These are phyloP conservation scores for Caiman crocodilus DNA, from an alignment of 2,797 vertebrate species.

Conservation along the genomic window DNA sequence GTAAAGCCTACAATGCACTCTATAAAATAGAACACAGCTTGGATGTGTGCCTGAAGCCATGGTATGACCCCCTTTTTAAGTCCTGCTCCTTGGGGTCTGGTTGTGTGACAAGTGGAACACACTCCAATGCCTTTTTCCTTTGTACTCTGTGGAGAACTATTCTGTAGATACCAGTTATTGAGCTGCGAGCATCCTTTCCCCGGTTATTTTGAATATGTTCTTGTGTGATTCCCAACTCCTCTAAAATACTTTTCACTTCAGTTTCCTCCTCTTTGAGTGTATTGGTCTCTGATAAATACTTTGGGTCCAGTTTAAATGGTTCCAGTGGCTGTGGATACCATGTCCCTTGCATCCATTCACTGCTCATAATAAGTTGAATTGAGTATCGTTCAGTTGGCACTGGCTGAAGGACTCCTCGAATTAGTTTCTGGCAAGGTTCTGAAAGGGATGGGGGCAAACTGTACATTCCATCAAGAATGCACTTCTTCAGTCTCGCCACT, in stretches of 20 bases:
- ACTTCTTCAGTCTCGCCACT: slow-evolving; percentile 94
- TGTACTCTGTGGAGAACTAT: slow-evolving; percentile 93
- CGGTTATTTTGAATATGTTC: slow-evolving; percentile 93
- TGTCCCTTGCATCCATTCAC: slow-evolving; percentile 93
- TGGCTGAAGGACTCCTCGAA: slow-evolving; percentile 90
- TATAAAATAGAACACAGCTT: slow-evolving; percentile 96
- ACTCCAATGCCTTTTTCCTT: slow-evolving; percentile 87
- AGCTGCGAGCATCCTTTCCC: slow-evolving; percentile 91
- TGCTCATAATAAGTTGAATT: slow-evolving; percentile 91
- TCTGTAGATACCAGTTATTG: slow-evolving; percentile 93
- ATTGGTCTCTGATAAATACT: slow-evolving; percentile 84
- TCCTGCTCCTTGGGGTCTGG: slow-evolving; percentile 76
- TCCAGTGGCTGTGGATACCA: slow-evolving; percentile 89
- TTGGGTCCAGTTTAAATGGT: slow-evolving; percentile 92
- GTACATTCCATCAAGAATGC: slow-evolving; percentile 93
- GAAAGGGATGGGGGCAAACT: slow-evolving; percentile 87
- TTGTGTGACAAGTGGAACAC: slow-evolving; percentile 82
- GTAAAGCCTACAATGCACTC: slow-evolving; percentile 58
- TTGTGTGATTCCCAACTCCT: slow-evolving; percentile 90
- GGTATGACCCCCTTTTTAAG: slow-evolving; percentile 86
- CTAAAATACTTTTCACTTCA: slow-evolving; percentile 88
- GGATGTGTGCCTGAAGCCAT: slow-evolving; percentile 91
- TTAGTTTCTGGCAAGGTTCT: slow-evolving; percentile 90
- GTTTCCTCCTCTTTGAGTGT: slow-evolving; percentile 88
- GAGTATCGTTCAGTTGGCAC: slow-evolving; percentile 87